phyloP scores from a whole-genome alignment of 2,888 invertebrate genomes.

The Dryomyza anilis region DNA sequence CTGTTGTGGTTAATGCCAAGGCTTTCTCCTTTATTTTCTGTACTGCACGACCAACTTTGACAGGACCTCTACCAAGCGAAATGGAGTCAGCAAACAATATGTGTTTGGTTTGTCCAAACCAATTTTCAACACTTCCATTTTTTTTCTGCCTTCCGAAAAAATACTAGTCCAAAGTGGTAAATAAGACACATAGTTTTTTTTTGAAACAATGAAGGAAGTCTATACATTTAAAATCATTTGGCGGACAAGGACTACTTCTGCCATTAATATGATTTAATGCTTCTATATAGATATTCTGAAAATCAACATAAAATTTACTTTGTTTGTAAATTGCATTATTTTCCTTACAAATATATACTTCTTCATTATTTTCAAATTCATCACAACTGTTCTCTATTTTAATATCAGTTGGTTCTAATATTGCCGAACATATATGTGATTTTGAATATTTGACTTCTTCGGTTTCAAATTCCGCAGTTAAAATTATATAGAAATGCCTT shows the following conservation, averaged over 20 bases:
- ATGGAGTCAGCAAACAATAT: neutral
- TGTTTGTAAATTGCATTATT: too few relatives aligned
- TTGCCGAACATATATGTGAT: neutral
- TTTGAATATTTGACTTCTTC: neutral
- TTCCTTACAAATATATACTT: too few relatives aligned
- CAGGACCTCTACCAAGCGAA: neutral
- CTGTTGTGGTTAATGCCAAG: neutral
- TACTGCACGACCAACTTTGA: neutral
- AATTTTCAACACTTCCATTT: neutral
- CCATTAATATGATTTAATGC: neutral
- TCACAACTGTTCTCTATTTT: neutral
- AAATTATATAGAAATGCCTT: neutral
- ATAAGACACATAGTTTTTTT: too few relatives aligned
- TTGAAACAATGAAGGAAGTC: too few relatives aligned
- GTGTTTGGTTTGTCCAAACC: neutral
- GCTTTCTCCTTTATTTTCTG: too few relatives aligned
- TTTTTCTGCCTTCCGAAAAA: too few relatives aligned
- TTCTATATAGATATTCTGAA: neutral
- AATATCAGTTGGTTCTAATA: too few relatives aligned
- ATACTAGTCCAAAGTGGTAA: too few relatives aligned
- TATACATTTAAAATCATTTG: too few relatives aligned
- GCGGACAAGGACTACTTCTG: too few relatives aligned
- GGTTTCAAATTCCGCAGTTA: neutral
- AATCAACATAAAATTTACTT: neutral
- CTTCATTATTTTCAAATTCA: neutral